These are phyloP conservation scores for Calosoma granatense DNA, from an alignment of 1,140 invertebrate genomes.

Conservation along the genomic window DNA sequence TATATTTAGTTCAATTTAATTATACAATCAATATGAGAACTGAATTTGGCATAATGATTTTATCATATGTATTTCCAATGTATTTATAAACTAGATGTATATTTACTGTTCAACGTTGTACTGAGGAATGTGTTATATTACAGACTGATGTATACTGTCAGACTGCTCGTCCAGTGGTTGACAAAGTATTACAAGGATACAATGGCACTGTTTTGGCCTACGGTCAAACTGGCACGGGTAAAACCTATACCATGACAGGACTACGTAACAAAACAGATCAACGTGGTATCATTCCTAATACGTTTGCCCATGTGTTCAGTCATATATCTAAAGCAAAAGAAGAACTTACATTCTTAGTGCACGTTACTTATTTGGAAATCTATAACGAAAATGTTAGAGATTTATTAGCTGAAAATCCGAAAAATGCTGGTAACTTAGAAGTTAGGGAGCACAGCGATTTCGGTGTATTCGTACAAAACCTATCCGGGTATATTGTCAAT, in stretches of 20 bases:
- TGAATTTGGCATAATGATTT: too few species aligned
- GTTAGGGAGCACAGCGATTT: constrained; percentile 68
- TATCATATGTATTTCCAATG: too few species aligned
- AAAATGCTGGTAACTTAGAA: constrained; percentile 56
- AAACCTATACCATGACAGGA: constrained; percentile 80
- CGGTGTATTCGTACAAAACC: constrained; percentile 85
- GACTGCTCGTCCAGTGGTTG: constrained; percentile 83
- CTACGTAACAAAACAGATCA: constrained; percentile 8
- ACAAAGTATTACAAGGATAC: constrained; percentile 87
- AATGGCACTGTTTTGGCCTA: constrained; percentile 96
- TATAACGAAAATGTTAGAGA: constrained; percentile 95
- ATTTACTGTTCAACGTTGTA: too few species aligned
- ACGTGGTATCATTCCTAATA: constrained; percentile 81
- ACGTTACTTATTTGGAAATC: constrained; percentile 89
- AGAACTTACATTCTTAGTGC: constrained; percentile 64
- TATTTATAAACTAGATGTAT: too few species aligned
- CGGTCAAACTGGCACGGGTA: constrained; percentile 91
- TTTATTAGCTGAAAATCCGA: constrained; percentile 56
- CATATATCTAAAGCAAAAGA: constrained; percentile 65
- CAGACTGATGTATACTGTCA: constrained; percentile 85
- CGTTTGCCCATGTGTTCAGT: constrained; percentile 92
- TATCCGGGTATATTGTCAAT: constrained; percentile 37
- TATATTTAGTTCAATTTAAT: not conserved
- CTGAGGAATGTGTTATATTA: constrained; percentile 15
- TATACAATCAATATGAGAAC: too few species aligned